A percentile compares a stretch with the other conserved stretches of the same genome.
Evolutionary conservation across 2,888 invertebrate species (phyloP).

Genomic region (Petrolisthes cinctipes): DNA sequence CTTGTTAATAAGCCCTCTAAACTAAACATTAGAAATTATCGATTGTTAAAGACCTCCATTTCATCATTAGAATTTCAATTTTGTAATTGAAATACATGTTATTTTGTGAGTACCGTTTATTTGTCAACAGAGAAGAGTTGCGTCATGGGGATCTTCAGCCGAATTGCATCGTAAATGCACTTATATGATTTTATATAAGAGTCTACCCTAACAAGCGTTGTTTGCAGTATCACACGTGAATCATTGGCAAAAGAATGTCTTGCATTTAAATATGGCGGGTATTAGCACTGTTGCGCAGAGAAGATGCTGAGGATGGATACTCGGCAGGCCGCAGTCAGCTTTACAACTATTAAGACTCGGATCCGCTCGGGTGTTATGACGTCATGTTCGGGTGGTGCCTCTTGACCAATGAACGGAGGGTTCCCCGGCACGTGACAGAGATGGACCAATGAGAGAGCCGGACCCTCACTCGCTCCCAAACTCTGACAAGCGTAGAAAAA

Average conservation of each 20-base stretch:
- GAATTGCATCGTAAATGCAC: not conserved
- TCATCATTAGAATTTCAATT: too few species aligned
- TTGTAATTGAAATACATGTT: too few species aligned
- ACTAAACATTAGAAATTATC: not conserved
- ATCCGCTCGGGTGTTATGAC: constrained; percentile 49
- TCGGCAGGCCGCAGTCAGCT: constrained; percentile 55
- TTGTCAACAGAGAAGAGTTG: not conserved
- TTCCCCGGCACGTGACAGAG: constrained; percentile 41
- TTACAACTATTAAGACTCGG: constrained; percentile 62
- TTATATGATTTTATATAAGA: not conserved
- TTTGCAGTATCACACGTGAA: too few species aligned
- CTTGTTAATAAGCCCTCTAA: not conserved
- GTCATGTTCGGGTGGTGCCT: constrained; percentile 33
- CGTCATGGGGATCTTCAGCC: not conserved
- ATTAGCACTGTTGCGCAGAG: constrained; percentile 42
- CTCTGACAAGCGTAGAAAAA: constrained; percentile 95
- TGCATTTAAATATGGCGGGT: constrained; percentile 49
- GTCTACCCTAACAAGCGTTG: not conserved
- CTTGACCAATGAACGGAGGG: constrained; percentile 33
- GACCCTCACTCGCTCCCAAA: constrained; percentile 69
- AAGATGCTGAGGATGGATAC: constrained; percentile 38
- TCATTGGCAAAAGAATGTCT: not conserved
- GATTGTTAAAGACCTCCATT: too few species aligned
- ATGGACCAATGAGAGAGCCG: constrained; percentile 37
- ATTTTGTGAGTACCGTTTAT: not conserved